Percentiles rank a stretch among this genome's conserved stretches.
These are phyloP conservation scores for Nymphalis io DNA, from an alignment of 1,140 invertebrate genomes.

Conservation along the genomic window DNA sequence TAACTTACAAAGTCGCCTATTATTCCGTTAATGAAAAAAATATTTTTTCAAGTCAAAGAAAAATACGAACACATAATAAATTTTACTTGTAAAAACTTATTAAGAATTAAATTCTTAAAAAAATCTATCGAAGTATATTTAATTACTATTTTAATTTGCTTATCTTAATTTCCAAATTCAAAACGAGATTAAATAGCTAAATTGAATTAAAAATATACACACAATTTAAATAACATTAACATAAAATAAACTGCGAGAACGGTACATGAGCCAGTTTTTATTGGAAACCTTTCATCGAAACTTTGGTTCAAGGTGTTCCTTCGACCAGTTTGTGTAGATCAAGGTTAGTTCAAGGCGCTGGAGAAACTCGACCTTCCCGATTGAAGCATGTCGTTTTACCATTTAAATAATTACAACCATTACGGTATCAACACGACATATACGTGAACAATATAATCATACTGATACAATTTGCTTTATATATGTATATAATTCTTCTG, in stretches of 20 bases:
- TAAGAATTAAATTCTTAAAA: no score
- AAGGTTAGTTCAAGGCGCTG: conserved; percentile 31
- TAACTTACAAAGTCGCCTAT: no score
- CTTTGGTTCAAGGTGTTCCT: conserved; percentile 23
- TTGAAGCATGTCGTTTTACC: conserved; percentile 18
- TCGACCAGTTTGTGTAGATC: conserved; percentile 26
- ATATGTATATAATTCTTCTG: no score
- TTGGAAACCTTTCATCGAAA: conserved; percentile 27
- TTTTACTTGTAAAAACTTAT: no score
- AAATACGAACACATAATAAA: no score
- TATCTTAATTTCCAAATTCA: no score
- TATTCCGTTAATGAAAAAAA: no score
- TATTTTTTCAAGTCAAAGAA: no score
- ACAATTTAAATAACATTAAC: not conserved
- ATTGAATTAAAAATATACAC: not conserved
- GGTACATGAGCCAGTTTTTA: conserved; percentile 18
- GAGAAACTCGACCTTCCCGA: conserved; percentile 23
- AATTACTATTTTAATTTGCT: no score
- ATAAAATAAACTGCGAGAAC: not conserved
- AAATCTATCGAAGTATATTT: no score
- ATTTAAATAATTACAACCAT: conserved; percentile 22
- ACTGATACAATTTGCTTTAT: no score
- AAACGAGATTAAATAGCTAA: no score
- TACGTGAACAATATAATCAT: not conserved
- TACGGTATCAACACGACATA: not conserved